Percentiles rank a stretch among this genome's conserved stretches.
phyloP scores from a whole-genome alignment of 2,113 vertebrate genomes.

The Hypanus sabinus region DNA sequence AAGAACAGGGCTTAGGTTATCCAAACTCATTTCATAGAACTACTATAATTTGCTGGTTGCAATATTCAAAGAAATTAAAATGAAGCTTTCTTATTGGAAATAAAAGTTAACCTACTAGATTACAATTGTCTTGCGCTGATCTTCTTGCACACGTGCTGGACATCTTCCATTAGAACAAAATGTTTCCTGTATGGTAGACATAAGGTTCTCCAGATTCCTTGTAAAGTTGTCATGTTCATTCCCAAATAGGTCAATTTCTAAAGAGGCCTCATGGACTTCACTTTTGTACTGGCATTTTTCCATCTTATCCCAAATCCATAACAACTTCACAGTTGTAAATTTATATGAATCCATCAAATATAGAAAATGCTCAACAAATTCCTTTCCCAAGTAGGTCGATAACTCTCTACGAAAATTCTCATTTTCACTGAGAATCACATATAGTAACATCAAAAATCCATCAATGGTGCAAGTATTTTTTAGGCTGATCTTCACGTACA shows the following conservation, averaged over 20 bases:
- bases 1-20: not conserved
- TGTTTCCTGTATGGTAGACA: constrained; percentile 76
- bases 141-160: constrained; percentile 64
- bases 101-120: constrained; percentile 60
- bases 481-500: constrained; percentile 75
- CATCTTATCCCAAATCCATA: constrained; percentile 87
- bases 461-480: constrained; percentile 87
- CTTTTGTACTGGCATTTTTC: constrained; percentile 77
- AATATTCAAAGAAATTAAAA: not conserved
- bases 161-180: constrained; percentile 71
- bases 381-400: constrained; percentile 69
- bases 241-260: constrained; percentile 79
- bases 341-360: constrained; percentile 80
- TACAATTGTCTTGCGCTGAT: constrained; percentile 64
- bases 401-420: constrained; percentile 69
- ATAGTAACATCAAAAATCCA: constrained; percentile 80
- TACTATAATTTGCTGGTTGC: not conserved
- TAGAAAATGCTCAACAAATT: constrained; percentile 75
- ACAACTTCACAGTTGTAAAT: constrained; percentile 79
- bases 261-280: constrained; percentile 63
- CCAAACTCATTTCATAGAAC: not conserved
- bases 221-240: constrained; percentile 85
- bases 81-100: not conserved
- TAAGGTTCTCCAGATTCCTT: constrained; percentile 74
- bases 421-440: constrained; percentile 78